Base-by-base conservation (phyloP, 2,888 invertebrate genomes). In the Pegoplata infirma region DNA sequence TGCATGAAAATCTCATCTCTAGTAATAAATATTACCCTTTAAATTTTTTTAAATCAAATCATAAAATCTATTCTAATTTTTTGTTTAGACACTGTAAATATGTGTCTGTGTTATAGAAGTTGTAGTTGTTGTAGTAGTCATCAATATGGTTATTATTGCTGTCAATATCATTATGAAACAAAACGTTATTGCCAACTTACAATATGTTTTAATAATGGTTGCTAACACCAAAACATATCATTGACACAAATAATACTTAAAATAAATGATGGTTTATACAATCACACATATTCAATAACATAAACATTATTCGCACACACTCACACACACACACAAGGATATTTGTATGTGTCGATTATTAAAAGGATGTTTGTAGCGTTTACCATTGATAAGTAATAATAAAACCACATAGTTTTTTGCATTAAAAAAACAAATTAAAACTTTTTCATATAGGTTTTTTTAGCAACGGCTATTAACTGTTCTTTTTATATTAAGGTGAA, bases 131-230 rank as follows among this genome's bases (percentile, higher is more conserved):
- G 19, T 58, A 49, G 59, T 47, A 59, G 64, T 44, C 66, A 73
- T 73, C 73, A 73, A 73, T 73, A 73, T 66, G 64, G 58, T 73
- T 73, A 66, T 73, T 73, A 66, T 66, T 73, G 58, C 51, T 73
- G 58, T 66, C 66, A 73, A 73, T 73, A 66, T 66, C 44, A 58
- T 73, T 58, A 69, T 64, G 64, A 51, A 68, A 75, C 46, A 61
- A 67, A 58, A 66, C 73, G 17, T 67, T 67, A 49, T 72, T 55
- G 61, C 53, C 51, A 71, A 63, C 53, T 53, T 19, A 59, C 69
- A 59, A 68, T 66, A 53, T 67, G 74, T 76, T 68, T 49, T 68
- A 49, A 68, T 76, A 72, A 72, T 64, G 63, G 63, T 55, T 71
- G 61, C 61, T 58, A 73, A 66, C 64, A 73, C 73, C 64, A 58